Evolutionary conservation across 2,113 vertebrate genomes (phyloP).

Genomic region (Petrocephalus microphthalmus): DNA sequence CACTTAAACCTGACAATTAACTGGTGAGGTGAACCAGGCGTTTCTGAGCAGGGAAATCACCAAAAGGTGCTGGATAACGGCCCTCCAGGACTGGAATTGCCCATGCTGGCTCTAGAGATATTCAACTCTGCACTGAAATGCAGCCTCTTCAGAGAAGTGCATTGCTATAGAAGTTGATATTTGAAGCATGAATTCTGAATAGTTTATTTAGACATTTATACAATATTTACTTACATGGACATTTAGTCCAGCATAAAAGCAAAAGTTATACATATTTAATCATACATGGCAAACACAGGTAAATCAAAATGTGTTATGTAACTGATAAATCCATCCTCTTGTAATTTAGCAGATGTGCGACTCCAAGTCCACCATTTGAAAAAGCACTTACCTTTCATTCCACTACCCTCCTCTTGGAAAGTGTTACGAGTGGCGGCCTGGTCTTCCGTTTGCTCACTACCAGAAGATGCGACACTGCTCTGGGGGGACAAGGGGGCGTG

Average conservation of each 20-base stretch:
- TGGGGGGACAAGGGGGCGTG: slow-evolving; percentile 88
- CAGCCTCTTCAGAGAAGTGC: neutral
- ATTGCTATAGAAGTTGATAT: neutral
- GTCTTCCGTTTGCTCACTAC: slow-evolving; percentile 90
- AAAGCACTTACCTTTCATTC: slow-evolving; percentile 80
- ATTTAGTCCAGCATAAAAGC: neutral
- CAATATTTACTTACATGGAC: too few species aligned
- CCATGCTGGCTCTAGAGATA: too few species aligned
- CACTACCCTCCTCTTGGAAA: slow-evolving; percentile 87
- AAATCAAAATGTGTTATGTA: neutral
- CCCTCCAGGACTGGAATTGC: too few species aligned
- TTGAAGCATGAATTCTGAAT: neutral
- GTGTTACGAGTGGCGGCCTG: slow-evolving; percentile 75
- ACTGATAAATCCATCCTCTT: neutral
- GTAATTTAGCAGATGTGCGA: neutral
- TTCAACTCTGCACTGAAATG: neutral
- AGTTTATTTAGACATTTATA: neutral
- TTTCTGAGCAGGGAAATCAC: too few species aligned
- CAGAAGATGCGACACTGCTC: slow-evolving; percentile 89
- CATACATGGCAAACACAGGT: neutral
- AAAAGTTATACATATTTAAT: neutral
- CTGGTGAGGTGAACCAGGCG: too few species aligned
- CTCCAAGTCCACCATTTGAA: neutral
- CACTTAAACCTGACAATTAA: too few species aligned
- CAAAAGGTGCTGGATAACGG: too few species aligned